These are phyloP conservation scores for Trichonephila inaurata DNA, from an alignment of 1,140 invertebrate genomes.

Conservation along the genomic window DNA sequence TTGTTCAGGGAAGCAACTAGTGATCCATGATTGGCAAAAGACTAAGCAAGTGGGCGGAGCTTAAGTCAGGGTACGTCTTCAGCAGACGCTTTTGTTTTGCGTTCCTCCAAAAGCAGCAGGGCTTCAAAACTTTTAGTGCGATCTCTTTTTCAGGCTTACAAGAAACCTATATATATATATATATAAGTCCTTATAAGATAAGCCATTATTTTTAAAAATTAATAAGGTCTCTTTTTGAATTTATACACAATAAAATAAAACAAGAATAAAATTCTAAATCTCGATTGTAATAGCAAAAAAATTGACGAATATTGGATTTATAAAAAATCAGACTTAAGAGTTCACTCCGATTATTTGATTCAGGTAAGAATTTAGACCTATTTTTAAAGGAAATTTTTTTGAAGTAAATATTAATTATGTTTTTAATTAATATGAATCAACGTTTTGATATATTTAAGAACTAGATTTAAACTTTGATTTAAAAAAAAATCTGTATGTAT, in stretches of 20 bases:
- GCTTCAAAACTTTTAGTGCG: slow-evolving; percentile 37
- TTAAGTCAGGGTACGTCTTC: slow-evolving; percentile 32
- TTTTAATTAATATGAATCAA: too few species aligned
- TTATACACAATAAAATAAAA: too few species aligned
- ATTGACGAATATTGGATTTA: background rate
- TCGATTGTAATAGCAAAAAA: background rate
- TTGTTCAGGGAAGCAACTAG: slow-evolving; percentile 22
- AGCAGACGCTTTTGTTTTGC: slow-evolving; percentile 58
- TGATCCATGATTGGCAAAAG: slow-evolving; percentile 66
- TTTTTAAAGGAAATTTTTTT: too few species aligned
- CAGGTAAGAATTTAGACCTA: background rate
- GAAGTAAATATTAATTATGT: too few species aligned
- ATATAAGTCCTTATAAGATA: background rate
- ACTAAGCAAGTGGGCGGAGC: slow-evolving; percentile 57
- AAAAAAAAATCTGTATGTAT: too few species aligned
- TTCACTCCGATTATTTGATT: background rate
- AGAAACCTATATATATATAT: background rate
- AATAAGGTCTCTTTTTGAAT: too few species aligned
- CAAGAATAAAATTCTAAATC: too few species aligned
- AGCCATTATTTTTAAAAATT: background rate
- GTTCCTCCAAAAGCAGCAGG: slow-evolving; percentile 43
- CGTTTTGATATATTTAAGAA: too few species aligned
- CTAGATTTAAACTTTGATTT: too few species aligned
- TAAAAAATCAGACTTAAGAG: background rate
- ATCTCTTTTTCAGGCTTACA: background rate